Conservation (phyloP, 1,140 invertebrate species). For the Aradophagus sp. region DNA sequence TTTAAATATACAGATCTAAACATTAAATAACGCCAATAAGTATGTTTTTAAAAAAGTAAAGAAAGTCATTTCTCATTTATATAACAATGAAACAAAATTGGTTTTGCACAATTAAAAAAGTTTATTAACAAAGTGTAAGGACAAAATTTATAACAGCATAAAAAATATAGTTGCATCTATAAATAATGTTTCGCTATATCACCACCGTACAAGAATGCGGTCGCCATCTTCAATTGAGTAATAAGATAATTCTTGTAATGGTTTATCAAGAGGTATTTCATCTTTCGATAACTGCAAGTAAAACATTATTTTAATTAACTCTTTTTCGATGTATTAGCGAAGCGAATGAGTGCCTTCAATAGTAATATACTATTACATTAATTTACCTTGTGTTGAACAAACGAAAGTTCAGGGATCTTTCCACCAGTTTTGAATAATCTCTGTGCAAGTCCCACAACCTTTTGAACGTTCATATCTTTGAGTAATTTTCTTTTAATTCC, state of each 20-base stretch:
- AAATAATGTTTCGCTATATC: constrained; percentile 66
- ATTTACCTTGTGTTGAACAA: constrained; percentile 76
- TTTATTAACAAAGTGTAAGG: constrained; percentile 73
- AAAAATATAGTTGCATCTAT: constrained; percentile 67
- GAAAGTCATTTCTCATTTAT: too few relatives aligned
- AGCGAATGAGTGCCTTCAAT: too few relatives aligned
- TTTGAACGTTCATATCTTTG: constrained; percentile 87
- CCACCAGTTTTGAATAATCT: constrained; percentile 79
- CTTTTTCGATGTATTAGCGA: too few relatives aligned
- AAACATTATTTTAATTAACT: constrained; percentile 3
- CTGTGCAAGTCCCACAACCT: constrained; percentile 83
- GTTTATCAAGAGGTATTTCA: constrained; percentile 85
- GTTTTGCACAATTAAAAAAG: constrained; percentile 71
- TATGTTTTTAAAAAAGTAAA: too few relatives aligned
- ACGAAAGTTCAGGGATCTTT: constrained; percentile 75
- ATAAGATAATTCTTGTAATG: constrained; percentile 85
- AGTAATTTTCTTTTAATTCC: constrained; percentile 82
- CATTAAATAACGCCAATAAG: too few relatives aligned
- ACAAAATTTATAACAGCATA: constrained; percentile 70
- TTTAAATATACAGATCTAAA: too few relatives aligned
- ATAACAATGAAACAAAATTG: too few relatives aligned
- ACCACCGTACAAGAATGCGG: constrained; percentile 83
- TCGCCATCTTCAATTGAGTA: constrained; percentile 91
- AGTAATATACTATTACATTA: too few relatives aligned
- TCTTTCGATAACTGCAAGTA: constrained; percentile 77